Conservation (phyloP, 2,113 vertebrate species). For the Chloebia gouldiae region DNA sequence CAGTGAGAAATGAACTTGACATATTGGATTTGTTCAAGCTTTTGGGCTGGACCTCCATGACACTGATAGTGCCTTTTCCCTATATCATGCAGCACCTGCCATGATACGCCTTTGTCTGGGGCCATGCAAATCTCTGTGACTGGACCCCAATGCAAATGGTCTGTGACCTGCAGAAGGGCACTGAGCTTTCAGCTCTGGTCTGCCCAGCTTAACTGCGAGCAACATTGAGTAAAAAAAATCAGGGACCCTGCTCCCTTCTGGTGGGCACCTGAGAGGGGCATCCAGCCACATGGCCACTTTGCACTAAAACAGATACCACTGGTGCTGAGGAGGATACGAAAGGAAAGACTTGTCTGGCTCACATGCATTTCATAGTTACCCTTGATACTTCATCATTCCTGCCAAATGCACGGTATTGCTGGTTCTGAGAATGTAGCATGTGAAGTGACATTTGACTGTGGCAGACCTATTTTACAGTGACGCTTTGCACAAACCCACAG, state of each 20-base stretch:
- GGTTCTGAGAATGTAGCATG: slow-evolving; percentile 28
- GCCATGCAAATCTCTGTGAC: background rate
- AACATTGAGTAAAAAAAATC: background rate
- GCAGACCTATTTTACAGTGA: slow-evolving; percentile 15
- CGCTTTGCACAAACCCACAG: background rate
- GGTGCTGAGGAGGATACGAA: background rate
- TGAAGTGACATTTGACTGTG: slow-evolving; percentile 48
- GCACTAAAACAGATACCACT: background rate
- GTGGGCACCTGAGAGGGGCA: background rate
- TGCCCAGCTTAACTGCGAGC: fast-evolving
- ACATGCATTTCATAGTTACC: background rate
- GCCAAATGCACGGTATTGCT: background rate
- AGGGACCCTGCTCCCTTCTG: background rate
- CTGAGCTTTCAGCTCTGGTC: background rate
- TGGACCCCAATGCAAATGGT: background rate
- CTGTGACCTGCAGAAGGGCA: background rate
- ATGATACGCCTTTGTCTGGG: background rate
- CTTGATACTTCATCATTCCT: background rate
- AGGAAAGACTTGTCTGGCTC: background rate
- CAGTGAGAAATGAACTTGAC: background rate
- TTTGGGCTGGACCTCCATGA: background rate
- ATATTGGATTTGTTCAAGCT: background rate
- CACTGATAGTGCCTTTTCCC: fast-evolving
- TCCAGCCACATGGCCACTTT: background rate
- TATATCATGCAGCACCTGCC: background rate